Evolutionary conservation across 2,888 invertebrate genomes (phyloP).

Genomic region (Agrypnus murinus): DNA sequence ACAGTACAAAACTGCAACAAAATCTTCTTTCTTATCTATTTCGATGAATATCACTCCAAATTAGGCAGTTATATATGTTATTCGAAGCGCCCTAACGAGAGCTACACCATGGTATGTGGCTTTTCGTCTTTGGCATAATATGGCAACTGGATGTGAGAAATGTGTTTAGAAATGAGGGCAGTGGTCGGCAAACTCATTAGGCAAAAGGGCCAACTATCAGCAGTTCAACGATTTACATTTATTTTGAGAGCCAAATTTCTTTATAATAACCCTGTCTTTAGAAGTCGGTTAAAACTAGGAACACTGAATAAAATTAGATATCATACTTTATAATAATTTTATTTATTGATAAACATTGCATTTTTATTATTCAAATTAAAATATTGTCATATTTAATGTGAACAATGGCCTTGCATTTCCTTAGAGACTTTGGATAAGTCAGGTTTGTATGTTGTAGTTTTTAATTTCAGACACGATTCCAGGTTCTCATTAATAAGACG

Average conservation of each 20-base stretch:
- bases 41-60: too few relatives aligned
- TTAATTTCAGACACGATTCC: constrained; percentile 7
- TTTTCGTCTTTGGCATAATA: too few relatives aligned
- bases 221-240: neutral
- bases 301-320: constrained; percentile 14
- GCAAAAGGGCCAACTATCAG: too few relatives aligned
- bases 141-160: too few relatives aligned
- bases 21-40: too few relatives aligned
- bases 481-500: constrained; percentile 10
- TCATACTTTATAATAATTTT: neutral
- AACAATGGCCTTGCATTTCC: constrained; percentile 24
- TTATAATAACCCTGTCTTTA: neutral
- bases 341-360: constrained; percentile 4
- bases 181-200: too few relatives aligned
- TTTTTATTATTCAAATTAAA: constrained; percentile 5
- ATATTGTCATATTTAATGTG: constrained; percentile 13
- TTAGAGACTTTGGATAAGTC: constrained; percentile 24
- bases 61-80: too few relatives aligned
- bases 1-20: too few relatives aligned
- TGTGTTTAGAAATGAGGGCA: too few relatives aligned
- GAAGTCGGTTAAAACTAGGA: neutral
- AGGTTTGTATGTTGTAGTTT: constrained; percentile 16
- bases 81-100: too few relatives aligned
- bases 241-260: neutral
- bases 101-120: too few relatives aligned